Evolutionary conservation across 2,797 vertebrate species (phyloP), one percentile per base, ranked within the genome.

Genomic region (Tinamus major): DNA sequence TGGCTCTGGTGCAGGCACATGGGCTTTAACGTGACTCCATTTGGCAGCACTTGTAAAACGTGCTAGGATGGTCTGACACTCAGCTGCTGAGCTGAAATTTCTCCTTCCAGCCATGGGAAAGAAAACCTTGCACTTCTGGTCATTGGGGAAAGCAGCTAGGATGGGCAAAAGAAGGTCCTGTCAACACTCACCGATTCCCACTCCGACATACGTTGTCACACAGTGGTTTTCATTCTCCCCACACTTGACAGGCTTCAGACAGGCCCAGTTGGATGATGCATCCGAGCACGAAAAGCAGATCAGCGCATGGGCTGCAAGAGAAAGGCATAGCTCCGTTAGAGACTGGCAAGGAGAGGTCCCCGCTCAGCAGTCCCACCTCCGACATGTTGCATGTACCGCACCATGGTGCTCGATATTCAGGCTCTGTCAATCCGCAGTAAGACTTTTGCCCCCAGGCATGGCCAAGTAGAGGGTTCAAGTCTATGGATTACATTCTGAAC

Each of bases 181-280:
- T 2, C 85, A 5, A 8, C 67, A 92, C 97, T 89, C 93, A 97
- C 97, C 97, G 1, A 97, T 11, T 35, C 95, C 94, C 83, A 89
- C 64, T 41, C 96, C 95, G 0, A 96, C 42, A 1, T 97, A 97
- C 0, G 96, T 96, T 1, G 97, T 97, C 70, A 92, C 96, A 0
- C 97, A 97, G 76, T 93, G 93, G 56, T 93, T 94, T 8, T 97
- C 95, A 7, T 83, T 70, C 9, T 84, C 77, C 1, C 49, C 89
- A 0, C 97, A 97, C 39, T 8, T 41, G 58, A 96, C 94, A 21
- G 88, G 92, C 10, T 9, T 93, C 96, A 97, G 94, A 86, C 97
- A 97, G 81, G 62, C 95, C 96, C 96, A 96, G 93, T 97, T 97
- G 78, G 95, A 94, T 44, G 94, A 92, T 2, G 85, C 94, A 44